Evolutionary conservation across 2,888 invertebrate genomes (phyloP).

Genomic region (Leptopilina myrica): DNA sequence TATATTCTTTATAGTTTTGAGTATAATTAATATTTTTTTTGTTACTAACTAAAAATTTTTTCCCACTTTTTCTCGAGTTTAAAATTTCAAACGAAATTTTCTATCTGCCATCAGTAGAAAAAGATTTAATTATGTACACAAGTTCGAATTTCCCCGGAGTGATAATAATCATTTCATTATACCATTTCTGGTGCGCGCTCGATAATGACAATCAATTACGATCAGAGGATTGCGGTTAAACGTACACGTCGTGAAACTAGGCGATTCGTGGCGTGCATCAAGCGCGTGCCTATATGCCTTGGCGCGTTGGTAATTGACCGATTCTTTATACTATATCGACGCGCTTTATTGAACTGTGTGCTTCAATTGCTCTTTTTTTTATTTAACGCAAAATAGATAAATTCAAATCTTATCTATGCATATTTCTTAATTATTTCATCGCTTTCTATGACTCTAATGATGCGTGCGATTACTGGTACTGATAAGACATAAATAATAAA

Average conservation of each 20-base stretch:
- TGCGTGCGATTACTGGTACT: not conserved
- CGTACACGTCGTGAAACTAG: slow-evolving; percentile 8
- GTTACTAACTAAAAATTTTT: no score
- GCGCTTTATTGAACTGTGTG: not conserved
- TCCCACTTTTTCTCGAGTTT: no score
- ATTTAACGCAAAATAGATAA: no score
- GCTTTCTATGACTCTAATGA: slow-evolving; percentile 13
- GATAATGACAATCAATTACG: slow-evolving; percentile 23
- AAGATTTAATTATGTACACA: no score
- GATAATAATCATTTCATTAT: not conserved
- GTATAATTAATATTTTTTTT: no score
- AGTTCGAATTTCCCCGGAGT: no score
- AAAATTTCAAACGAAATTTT: no score
- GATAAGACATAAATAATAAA: slow-evolving; percentile 6
- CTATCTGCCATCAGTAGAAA: no score
- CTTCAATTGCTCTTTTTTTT: not conserved
- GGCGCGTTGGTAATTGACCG: slow-evolving; percentile 22
- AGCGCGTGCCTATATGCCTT: slow-evolving; percentile 25
- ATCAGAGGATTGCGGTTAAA: slow-evolving; percentile 12
- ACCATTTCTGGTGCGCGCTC: not conserved
- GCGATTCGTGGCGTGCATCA: not conserved
- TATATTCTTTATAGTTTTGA: no score
- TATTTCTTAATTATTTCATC: slow-evolving; percentile 22
- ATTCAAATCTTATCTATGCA: not conserved
- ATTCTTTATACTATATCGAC: slow-evolving; percentile 12